Evolutionary conservation across 2,113 vertebrate species (phyloP), one percentile per base, ranked within the genome.

Genomic region (Castor canadensis): DNA sequence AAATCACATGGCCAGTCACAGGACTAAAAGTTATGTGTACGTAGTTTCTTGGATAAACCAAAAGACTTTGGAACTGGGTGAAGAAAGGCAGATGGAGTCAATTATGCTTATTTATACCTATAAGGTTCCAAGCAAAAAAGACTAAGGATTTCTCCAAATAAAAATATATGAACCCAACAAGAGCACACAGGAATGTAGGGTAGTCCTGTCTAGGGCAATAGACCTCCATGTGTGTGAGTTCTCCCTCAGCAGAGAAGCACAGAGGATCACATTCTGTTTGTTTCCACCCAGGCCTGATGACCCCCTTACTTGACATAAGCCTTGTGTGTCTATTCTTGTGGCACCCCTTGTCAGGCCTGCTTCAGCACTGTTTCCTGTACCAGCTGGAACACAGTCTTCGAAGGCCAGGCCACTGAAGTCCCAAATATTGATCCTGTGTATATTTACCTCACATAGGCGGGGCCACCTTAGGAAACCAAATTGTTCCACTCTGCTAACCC

Each of bases 71-170:
- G n/a, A 80, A 64, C 64, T 80, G 54, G 19, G 24, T 38, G 58
- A 75, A 71, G 47, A 90, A 83, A 94, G 32, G 66, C n/a, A 88
- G 47, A 45, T 5, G 20, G 58, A 38, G 47, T 56, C 56, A 75
- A 66, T 87, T 15, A 79, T 40, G n/a, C 47, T 19, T 35, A 26
- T 3, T 26, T 52, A 52, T 52, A 15, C 52, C 43, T 35, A 58
- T 3, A 49, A 76, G 0, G 1, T 75, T 77, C 64, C 49, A 76
- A 73, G 72, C 19, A 64, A 38, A 89, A 80, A 75, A 87, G 2
- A n/a, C 49, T 87, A 24, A 13, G 82, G 45, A 38, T n/a, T 56
- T 95, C 67, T 79, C 38, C 52, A 52, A 85, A 81, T 38, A 80
- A 75, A 90, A 75, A 80, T 32, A 45, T 9, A 66, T 3, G 47